Conservation (phyloP, 2,113 vertebrate species). For the Eurystomus gularis region DNA sequence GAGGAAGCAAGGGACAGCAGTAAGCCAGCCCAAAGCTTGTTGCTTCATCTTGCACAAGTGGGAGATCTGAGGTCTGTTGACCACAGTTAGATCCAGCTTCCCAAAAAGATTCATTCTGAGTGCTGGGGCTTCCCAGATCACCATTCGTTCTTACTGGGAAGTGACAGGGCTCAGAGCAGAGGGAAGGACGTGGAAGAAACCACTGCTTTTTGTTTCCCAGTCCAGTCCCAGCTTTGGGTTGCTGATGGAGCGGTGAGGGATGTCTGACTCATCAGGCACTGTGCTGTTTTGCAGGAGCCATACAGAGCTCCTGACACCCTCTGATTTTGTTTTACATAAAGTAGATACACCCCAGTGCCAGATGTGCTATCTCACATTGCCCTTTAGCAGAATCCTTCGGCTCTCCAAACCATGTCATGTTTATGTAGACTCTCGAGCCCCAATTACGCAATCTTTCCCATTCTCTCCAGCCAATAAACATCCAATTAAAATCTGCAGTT, state of each 20-base stretch:
- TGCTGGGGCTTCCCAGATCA: background rate
- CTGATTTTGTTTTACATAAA: background rate
- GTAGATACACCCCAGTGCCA: background rate
- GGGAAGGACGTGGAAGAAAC: background rate
- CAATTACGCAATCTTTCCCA: slow-evolving; percentile 26
- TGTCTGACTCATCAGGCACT: background rate
- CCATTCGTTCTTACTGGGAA: background rate
- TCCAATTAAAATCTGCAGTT: slow-evolving; percentile 31
- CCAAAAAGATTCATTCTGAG: background rate
- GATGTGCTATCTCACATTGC: background rate
- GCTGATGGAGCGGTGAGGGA: background rate
- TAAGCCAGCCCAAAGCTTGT: background rate
- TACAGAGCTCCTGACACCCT: background rate
- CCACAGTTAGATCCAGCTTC: background rate
- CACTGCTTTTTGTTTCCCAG: background rate
- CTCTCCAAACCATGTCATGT: background rate
- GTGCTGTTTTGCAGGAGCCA: background rate
- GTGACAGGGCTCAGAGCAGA: background rate
- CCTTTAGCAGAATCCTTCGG: background rate
- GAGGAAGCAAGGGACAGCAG: background rate
- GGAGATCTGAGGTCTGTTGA: background rate
- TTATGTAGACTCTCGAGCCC: background rate
- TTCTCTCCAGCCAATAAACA: slow-evolving; percentile 14
- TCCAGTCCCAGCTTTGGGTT: background rate
- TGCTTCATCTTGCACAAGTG: background rate